Percentiles rank a stretch among this genome's conserved stretches.
These are phyloP conservation scores for Yoshiicerus persimilis DNA, from an alignment of 1,140 invertebrate genomes.

Conservation along the genomic window DNA sequence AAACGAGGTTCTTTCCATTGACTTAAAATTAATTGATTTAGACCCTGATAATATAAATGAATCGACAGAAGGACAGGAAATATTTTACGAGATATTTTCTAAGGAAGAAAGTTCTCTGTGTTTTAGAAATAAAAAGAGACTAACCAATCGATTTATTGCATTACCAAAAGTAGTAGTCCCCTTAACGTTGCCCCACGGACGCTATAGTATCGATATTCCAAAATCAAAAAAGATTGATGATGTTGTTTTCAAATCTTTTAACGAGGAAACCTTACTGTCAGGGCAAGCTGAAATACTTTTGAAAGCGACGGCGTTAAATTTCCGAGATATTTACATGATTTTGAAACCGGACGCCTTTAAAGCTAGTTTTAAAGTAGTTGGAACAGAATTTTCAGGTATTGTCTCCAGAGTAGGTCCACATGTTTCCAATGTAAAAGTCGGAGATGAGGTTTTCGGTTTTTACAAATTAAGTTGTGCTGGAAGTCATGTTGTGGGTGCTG, in stretches of 20 bases:
- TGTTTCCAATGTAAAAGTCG: not conserved
- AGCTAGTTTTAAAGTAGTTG: not conserved
- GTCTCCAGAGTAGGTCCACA: not conserved
- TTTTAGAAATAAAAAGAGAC: not conserved
- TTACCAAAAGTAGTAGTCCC: not conserved
- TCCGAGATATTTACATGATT: not conserved
- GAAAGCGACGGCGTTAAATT: not conserved
- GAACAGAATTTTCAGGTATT: not conserved
- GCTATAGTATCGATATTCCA: not conserved
- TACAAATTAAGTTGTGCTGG: no score
- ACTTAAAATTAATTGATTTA: not conserved
- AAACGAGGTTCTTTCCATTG: not conserved
- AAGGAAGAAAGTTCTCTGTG: not conserved
- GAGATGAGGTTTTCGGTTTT: not conserved
- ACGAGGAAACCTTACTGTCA: not conserved
- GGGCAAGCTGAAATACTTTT: not conserved
- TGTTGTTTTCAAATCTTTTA: not conserved
- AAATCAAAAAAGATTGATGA: not conserved
- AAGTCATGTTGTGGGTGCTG: not conserved
- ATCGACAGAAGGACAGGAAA: no score
- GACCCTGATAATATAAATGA: not conserved
- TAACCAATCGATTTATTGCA: not conserved
- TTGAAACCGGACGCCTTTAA: not conserved
- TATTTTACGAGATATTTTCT: not conserved
- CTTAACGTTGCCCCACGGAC: not conserved